These are phyloP conservation scores for Drosophila baimaii DNA, from an alignment of 1,140 invertebrate species.

Conservation along the genomic window DNA sequence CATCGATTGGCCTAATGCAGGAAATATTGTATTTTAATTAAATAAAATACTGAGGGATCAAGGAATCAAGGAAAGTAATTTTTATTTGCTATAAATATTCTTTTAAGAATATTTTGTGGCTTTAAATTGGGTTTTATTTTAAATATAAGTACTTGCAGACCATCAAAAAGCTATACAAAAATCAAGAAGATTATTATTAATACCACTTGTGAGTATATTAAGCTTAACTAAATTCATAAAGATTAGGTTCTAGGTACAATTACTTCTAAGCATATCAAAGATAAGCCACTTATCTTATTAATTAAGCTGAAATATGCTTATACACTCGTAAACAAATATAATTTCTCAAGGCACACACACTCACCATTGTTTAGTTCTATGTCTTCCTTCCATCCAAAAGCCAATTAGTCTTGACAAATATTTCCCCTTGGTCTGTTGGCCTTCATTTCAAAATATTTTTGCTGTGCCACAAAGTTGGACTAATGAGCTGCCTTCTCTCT, in stretches of 20 bases:
- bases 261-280: not conserved
- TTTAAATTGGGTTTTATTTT: too few relatives aligned
- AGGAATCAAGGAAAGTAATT: too few relatives aligned
- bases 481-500: slow-evolving; percentile 47
- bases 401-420: slow-evolving; percentile 43
- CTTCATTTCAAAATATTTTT: slow-evolving; percentile 40
- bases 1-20: not conserved
- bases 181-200: not conserved
- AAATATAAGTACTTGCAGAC: too few relatives aligned
- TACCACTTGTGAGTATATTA: not conserved
- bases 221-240: not conserved
- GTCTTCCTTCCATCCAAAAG: not conserved
- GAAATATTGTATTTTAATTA: slow-evolving; percentile 12
- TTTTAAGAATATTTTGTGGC: too few relatives aligned
- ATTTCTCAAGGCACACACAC: not conserved
- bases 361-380: not conserved
- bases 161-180: too few relatives aligned
- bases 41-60: not conserved
- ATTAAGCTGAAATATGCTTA: not conserved
- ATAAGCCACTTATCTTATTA: not conserved
- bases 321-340: not conserved
- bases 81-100: too few relatives aligned
- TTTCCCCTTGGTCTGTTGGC: slow-evolving; percentile 24
- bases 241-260: not conserved
- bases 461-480: slow-evolving; percentile 22